Evolutionary conservation across 1,140 invertebrate species (phyloP).

Genomic region (Adelges cooleyi): DNA sequence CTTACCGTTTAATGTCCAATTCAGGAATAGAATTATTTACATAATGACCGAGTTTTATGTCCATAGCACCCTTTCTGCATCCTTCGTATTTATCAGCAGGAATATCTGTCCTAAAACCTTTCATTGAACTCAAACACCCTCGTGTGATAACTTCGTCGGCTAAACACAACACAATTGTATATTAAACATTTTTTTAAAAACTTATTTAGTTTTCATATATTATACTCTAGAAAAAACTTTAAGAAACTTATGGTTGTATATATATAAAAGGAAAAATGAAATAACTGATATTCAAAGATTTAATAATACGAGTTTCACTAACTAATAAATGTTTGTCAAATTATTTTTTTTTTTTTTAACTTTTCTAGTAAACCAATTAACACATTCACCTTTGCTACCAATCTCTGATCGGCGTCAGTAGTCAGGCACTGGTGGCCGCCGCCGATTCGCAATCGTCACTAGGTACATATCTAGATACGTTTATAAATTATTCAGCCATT

Average conservation of each 20-base stretch:
- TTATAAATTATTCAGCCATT: background rate
- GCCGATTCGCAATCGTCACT: background rate
- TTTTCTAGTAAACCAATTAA: background rate
- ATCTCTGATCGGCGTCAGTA: background rate
- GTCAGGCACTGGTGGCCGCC: background rate
- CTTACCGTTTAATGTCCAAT: slow-evolving; percentile 72
- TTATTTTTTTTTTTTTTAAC: too few relatives aligned
- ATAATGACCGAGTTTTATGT: slow-evolving; percentile 69
- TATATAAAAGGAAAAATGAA: too few relatives aligned
- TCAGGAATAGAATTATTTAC: slow-evolving; percentile 78
- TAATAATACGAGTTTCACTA: too few relatives aligned
- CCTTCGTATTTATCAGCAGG: slow-evolving; percentile 88
- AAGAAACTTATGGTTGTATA: too few relatives aligned
- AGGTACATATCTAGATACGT: background rate
- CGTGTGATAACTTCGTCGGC: slow-evolving; percentile 68
- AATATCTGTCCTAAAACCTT: slow-evolving; percentile 65
- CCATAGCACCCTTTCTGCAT: slow-evolving; percentile 64
- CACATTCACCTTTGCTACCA: background rate
- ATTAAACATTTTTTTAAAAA: too few relatives aligned
- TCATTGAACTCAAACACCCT: slow-evolving; percentile 70
- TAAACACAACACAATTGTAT: slow-evolving; percentile 42
- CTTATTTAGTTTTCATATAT: too few relatives aligned
- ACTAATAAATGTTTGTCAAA: too few relatives aligned
- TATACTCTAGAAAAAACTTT: too few relatives aligned
- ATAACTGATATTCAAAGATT: too few relatives aligned